Evolutionary conservation across 2,113 vertebrate species (phyloP), one percentile per base, ranked within the genome.

Genomic region (Hemibagrus wyckioides): DNA sequence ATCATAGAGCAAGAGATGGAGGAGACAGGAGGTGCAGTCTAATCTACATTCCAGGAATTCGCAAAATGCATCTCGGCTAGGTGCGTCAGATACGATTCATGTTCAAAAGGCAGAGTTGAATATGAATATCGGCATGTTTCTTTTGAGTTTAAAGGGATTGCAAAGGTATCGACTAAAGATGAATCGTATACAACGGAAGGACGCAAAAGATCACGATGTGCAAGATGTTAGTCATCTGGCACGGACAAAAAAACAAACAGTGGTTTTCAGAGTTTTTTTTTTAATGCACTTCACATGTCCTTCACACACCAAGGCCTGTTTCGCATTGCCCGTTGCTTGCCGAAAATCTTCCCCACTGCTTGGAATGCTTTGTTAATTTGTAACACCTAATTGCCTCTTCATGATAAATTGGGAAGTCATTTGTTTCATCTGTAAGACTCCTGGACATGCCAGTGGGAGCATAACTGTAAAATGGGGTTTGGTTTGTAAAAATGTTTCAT

Each of bases 1-100:
- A 94, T 93, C 63, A 90, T 84, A 75, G 84, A 61, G 89, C 89
- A 87, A 80, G 79, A 30, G 80, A 87, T 89, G 91, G 88, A 91
- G 92, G 88, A 90, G 88, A 91, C 77, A 82, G 83, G 80, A 86
- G 61, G 28, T 56, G 48, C 75, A 81, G 87, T 79, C 87, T 67
- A 25, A 87, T 86, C 84, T 69, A 52, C 41, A n/a, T 54, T 52
- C 77, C 79, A 82, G 79, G 89, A 93, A 82, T 8, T 39, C 65
- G 33, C 54, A 19, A 76, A 80, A 85, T 30, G 61, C 44, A 39
- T 54, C 57, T 79, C 8, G 71, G 59, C 65, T 65, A 52, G 89
- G 84, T 39, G 84, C 77, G 82, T 84, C 59, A 59, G 71, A 77
- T 73, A 77, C 59, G 87, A 85, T 73, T 87, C 85, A 85, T 39